Percentiles rank a stretch among this genome's conserved stretches.
These are phyloP conservation scores for Tetragonisca angustula DNA, from an alignment of 2,888 invertebrate species.

Conservation along the genomic window DNA sequence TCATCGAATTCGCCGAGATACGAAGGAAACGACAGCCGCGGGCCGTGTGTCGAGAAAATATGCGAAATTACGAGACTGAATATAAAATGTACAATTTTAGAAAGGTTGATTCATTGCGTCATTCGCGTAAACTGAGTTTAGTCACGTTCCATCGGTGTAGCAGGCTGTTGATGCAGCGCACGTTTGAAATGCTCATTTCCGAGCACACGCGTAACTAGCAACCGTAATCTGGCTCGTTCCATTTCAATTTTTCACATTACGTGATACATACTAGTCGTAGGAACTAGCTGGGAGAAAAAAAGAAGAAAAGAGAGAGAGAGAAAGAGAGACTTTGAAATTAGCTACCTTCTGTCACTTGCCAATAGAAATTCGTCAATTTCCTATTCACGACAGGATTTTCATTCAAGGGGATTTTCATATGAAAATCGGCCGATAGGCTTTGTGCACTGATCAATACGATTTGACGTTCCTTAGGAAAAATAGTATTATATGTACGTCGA, in stretches of 20 bases:
- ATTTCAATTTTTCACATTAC: slow-evolving; percentile 14
- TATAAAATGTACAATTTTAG: slow-evolving; percentile 17
- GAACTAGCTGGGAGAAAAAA: too few species aligned
- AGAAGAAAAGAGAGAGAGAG: too few species aligned
- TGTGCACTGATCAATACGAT: too few species aligned
- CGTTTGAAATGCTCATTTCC: slow-evolving; percentile 19
- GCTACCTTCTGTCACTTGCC: neutral
- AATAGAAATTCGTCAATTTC: neutral
- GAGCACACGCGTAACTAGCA: neutral
- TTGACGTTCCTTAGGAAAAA: too few species aligned
- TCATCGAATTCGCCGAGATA: too few species aligned
- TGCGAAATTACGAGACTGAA: slow-evolving; percentile 1
- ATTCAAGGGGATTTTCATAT: too few species aligned
- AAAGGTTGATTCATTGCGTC: slow-evolving; percentile 17
- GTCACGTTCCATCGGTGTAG: slow-evolving; percentile 30
- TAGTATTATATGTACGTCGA: too few species aligned
- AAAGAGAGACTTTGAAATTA: neutral
- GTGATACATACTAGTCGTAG: neutral
- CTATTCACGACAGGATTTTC: neutral
- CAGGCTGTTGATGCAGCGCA: neutral
- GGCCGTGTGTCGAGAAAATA: neutral
- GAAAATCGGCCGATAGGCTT: neutral
- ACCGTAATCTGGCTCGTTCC: slow-evolving; percentile 18
- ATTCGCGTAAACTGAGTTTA: slow-evolving; percentile 25
- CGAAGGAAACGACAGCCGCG: too few species aligned